A percentile compares a stretch with the other conserved stretches of the same genome.
These are phyloP conservation scores for Brenthis daphne DNA, from an alignment of 2,888 invertebrate genomes.

Conservation along the genomic window DNA sequence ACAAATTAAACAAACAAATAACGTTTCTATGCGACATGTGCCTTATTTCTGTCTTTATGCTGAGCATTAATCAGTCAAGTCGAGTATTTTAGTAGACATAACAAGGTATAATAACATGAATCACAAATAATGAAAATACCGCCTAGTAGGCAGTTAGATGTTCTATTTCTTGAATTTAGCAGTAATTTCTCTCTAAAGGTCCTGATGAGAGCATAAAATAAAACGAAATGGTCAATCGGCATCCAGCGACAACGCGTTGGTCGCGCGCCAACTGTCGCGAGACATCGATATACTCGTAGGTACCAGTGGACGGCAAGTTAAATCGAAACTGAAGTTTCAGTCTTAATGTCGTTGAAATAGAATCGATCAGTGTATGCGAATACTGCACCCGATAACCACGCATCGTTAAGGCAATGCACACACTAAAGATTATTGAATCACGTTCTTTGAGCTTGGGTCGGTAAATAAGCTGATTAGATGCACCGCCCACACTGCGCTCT, in stretches of 20 bases:
- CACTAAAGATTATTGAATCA: conserved; percentile 37
- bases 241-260: conserved; percentile 70
- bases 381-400: conserved; percentile 29
- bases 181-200: conserved; percentile 64
- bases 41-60: not conserved
- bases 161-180: conserved; percentile 45
- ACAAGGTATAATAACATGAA: conserved; percentile 22
- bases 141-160: conserved; percentile 34
- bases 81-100: not conserved
- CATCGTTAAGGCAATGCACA: conserved; percentile 37
- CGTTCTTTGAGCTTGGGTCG: conserved; percentile 36
- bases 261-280: conserved; percentile 67
- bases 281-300: conserved; percentile 33
- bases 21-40: not conserved
- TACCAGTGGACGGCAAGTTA: conserved; percentile 26
- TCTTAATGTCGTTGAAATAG: conserved; percentile 23
- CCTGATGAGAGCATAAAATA: conserved; percentile 76
- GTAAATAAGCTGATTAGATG: conserved; percentile 41
- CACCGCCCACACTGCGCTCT: conserved; percentile 26
- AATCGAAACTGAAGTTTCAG: conserved; percentile 19
- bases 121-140: conserved; percentile 31
- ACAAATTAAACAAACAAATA: not conserved
- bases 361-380: conserved; percentile 15
- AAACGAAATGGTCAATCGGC: conserved; percentile 66
- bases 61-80: not conserved